Evolutionary conservation across 2,113 vertebrate species (phyloP), one percentile per base, ranked within the genome.

Genomic region (Vulpes ferrilata): DNA sequence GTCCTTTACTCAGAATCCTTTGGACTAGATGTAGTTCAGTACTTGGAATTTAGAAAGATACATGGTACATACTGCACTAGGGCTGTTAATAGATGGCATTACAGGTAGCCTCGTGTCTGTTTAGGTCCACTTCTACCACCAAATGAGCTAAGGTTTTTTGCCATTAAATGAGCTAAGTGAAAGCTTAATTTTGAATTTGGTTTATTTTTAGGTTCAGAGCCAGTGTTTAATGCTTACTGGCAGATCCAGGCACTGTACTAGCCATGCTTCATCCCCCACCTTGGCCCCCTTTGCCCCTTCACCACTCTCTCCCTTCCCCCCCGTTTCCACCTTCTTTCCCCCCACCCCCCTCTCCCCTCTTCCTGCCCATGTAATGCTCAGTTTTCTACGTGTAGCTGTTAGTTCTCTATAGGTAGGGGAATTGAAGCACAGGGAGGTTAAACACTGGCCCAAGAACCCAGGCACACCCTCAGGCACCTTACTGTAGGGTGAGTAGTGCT

Each of bases 161-260:
- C 93, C 81, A 8, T 51, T 23, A 48, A 62, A 59, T 51, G 15
- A 88, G 20, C 65, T 87, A 53, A 74, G 15, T 27, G 35, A 48
- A 19, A n/a, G 20, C 35, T 71, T 79, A 12, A 23, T 23, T 81
- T 80, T 16, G 38, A 15, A 62, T 57, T 60, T 51, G 35, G 35
- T 83, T 79, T n/a, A 8, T 57, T 65, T 82, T 76, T 57, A 57
- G 65, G 43, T 88, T 88, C 48, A 88, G n/a, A 76, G 43, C 38
- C 27, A 5, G 1, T 4, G 0, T 16, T 4, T 22, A 17, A 7
- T 9, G 19, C 60, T 83, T 43, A 3, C 16, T 8, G 2, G 13
- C 38, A 22, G 4, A 67, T 74, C 20, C 55, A 71, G 10, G 17
- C 27, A 10, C 57, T 27, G 64, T 43, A 55, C 74, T 43, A 53